Evolutionary conservation across 2,113 vertebrate genomes (phyloP), one percentile per base, ranked within the genome.

Genomic region (Meles meles): DNA sequence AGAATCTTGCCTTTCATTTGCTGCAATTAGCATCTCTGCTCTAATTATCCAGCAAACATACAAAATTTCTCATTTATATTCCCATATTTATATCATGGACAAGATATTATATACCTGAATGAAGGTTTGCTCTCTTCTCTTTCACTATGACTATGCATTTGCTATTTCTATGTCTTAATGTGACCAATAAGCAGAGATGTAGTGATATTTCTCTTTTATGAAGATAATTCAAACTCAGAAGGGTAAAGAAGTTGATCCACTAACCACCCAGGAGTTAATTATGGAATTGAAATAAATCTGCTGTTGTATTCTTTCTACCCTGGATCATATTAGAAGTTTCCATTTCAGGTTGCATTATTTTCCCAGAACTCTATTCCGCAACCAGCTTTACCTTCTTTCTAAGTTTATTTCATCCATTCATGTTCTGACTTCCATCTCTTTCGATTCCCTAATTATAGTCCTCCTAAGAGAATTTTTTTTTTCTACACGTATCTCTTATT

Each of bases 291-390:
- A 93, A 94, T n/a, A 47, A 77, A 79, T 79, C 6, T 88, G 34
- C 13, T n/a, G 0, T 49, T 95, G 61, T n/a, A 76, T 69, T 29
- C 15, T 83, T 3, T 76, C 20, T 49, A 18, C 85, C 37, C 25
- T 4, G 49, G 1, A 52, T 90, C 49, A 49, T 83, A n/a, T 39
- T 27, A 71, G 29, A 42, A 42, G 31, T 87, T 94, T 83, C 52
- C 42, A 23, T 87, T 87, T 90, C 79, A 72, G 52, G 77, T 82
- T 90, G 65, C 47, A 71, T 34, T 93, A 21, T 95, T 97, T 85
- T 29, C 79, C n/a, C 77, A 83, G 23, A 81, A 42, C 23, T 76
- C 69, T 63, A 25, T 20, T 84, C 11, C 47, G 61, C 42, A 8
- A 31, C 59, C 34, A 55, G 21, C 55, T 57, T 92, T 55, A 71